Conservation (phyloP, 2,113 vertebrate genomes). For the Ptychochromis oligacanthus region DNA sequence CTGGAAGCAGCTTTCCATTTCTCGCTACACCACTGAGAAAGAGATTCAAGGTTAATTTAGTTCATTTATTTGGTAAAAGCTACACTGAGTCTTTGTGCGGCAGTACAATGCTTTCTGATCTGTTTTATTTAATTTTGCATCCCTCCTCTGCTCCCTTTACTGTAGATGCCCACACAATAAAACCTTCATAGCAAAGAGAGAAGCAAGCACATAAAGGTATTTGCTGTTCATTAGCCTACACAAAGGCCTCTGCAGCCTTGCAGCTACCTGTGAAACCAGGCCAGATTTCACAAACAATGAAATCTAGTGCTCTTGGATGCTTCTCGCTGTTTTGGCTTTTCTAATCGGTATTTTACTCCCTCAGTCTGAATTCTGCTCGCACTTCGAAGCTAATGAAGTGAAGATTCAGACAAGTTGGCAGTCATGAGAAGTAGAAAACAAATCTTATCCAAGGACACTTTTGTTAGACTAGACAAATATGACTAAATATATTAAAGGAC, state of each 20-base stretch:
- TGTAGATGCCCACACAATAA: not conserved
- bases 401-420: slow-evolving; percentile 35
- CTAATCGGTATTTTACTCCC: slow-evolving; percentile 46
- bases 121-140: slow-evolving; percentile 34
- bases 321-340: slow-evolving; percentile 25
- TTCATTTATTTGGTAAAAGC: slow-evolving; percentile 39
- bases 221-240: slow-evolving; percentile 33
- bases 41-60: slow-evolving; percentile 63
- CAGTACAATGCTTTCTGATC: not conserved
- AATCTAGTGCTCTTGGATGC: slow-evolving; percentile 12
- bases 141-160: not conserved
- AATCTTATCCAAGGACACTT: not conserved
- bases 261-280: slow-evolving; percentile 26
- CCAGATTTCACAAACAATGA: slow-evolving; percentile 26
- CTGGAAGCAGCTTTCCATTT: slow-evolving; percentile 47
- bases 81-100: not conserved
- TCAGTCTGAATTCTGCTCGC: slow-evolving; percentile 10
- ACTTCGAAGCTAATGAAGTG: slow-evolving; percentile 42
- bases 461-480: not conserved
- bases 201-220: slow-evolving; percentile 14
- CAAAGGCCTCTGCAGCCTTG: slow-evolving; percentile 21
- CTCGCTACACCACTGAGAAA: slow-evolving; percentile 32
- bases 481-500: not conserved
- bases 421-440: slow-evolving; percentile 17
- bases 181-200: not conserved